These are phyloP conservation scores for Carapus acus DNA, from an alignment of 2,797 vertebrate species.

Conservation along the genomic window DNA sequence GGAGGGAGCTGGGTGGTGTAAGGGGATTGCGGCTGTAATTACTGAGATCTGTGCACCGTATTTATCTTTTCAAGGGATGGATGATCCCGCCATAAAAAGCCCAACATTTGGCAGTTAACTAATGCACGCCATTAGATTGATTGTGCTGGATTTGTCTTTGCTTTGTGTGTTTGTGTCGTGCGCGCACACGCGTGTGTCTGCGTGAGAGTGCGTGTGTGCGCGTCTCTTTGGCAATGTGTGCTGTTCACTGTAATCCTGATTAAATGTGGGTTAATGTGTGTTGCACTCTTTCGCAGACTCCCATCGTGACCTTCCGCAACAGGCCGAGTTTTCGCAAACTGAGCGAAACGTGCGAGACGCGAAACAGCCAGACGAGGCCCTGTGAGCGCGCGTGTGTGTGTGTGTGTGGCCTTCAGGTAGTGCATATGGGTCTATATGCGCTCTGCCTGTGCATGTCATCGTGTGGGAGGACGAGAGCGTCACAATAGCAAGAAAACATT, in stretches of 20 bases:
- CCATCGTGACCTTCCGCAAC: constrained; percentile 54
- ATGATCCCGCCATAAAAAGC: constrained; percentile 76
- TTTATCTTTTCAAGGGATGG: constrained; percentile 79
- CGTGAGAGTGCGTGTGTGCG: constrained; percentile 31
- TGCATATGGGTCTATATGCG: constrained; percentile 16
- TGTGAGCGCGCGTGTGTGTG: not conserved
- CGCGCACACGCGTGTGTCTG: constrained; percentile 35
- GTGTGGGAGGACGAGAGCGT: constrained; percentile 22
- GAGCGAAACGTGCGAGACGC: constrained; percentile 33
- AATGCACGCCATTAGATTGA: constrained; percentile 89
- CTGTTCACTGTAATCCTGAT: constrained; percentile 76
- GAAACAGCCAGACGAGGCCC: constrained; percentile 4
- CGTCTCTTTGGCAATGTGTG: constrained; percentile 76
- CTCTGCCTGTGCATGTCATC: constrained; percentile 18
- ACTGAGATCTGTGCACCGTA: constrained; percentile 79
- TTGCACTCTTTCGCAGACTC: constrained; percentile 61
- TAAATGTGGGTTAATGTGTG: constrained; percentile 73
- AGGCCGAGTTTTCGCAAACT: constrained; percentile 49
- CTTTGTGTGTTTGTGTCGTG: constrained; percentile 17
- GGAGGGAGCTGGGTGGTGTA: constrained; percentile 62
- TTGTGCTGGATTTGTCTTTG: constrained; percentile 75
- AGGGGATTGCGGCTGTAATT: constrained; percentile 78
- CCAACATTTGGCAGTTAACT: constrained; percentile 83
- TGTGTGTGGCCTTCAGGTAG: constrained; percentile 27
- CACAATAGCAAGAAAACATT: constrained; percentile 38